A percentile compares a stretch with the other conserved stretches of the same genome.
Evolutionary conservation across 1,140 invertebrate genomes (phyloP).

Genomic region (Saccostrea echinata): DNA sequence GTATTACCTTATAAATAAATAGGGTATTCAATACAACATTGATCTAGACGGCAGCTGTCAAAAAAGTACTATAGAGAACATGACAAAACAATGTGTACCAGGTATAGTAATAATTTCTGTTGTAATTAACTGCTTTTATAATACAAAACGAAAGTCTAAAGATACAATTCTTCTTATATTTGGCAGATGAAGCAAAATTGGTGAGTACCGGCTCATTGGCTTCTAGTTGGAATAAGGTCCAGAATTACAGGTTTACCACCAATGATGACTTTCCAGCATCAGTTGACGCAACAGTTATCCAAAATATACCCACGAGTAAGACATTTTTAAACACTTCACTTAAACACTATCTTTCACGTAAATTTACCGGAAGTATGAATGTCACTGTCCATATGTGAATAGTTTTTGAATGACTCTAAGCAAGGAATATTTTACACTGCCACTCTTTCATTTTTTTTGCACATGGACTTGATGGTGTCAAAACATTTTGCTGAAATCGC

Average conservation of each 20-base stretch:
- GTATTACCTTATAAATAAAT: background rate
- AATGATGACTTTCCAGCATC: background rate
- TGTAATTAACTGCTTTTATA: background rate
- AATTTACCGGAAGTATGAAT: no score
- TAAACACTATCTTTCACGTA: no score
- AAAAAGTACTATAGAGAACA: background rate
- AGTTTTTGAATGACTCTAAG: no score
- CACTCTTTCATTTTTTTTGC: no score
- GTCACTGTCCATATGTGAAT: no score
- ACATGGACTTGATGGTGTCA: no score
- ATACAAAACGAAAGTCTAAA: background rate
- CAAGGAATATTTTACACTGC: no score
- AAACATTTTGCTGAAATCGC: no score
- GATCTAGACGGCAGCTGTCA: background rate
- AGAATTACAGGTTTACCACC: background rate
- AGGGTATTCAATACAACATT: constrained; percentile 19
- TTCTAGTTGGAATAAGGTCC: background rate
- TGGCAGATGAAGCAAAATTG: constrained; percentile 1
- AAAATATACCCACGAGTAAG: background rate
- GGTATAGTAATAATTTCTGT: background rate
- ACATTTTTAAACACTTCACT: background rate
- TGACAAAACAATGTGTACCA: constrained; percentile 26
- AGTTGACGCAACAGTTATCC: background rate
- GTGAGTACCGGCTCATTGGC: background rate
- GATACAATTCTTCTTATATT: background rate